Evolutionary conservation across 1,140 invertebrate genomes (phyloP).

Genomic region (Drosophila nigromelanica): DNA sequence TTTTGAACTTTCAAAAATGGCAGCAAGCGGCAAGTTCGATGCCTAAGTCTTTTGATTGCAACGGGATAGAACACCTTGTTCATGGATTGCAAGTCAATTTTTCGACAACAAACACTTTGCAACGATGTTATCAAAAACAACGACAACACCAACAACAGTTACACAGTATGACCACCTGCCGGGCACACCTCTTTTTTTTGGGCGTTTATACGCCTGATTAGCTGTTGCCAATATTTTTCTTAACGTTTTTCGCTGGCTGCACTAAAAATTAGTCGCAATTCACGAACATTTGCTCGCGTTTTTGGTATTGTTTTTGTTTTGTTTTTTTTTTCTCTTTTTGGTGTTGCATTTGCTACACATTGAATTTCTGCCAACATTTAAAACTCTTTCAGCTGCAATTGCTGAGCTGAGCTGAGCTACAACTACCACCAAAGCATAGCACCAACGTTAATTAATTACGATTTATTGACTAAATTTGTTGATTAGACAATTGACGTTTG

Average conservation of each 20-base stretch:
- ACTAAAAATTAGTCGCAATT: constrained; percentile 77
- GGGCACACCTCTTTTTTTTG: constrained; percentile 65
- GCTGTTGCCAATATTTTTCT: constrained; percentile 76
- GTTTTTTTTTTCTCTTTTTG: background rate
- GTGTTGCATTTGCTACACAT: constrained; percentile 32
- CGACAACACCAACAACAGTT: constrained; percentile 12
- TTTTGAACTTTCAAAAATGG: constrained; percentile 28
- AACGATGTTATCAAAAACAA: constrained; percentile 75
- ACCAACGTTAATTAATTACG: constrained; percentile 79
- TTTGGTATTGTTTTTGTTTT: constrained; percentile 19
- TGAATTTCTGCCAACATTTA: constrained; percentile 44
- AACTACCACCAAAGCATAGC: constrained; percentile 34
- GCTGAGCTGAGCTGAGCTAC: constrained; percentile 24
- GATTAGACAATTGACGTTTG: constrained; percentile 81
- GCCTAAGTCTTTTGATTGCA: constrained; percentile 74
- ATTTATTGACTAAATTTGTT: constrained; percentile 83
- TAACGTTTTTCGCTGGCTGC: constrained; percentile 45
- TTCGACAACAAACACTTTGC: constrained; percentile 78
- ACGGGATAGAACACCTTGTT: constrained; percentile 62
- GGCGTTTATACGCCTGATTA: constrained; percentile 74
- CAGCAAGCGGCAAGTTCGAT: constrained; percentile 58
- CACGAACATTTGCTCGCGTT: constrained; percentile 62
- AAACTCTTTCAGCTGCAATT: constrained; percentile 57
- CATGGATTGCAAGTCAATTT: constrained; percentile 73
- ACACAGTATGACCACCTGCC: constrained; percentile 62